Percentiles rank a stretch among this genome's conserved stretches.
These are phyloP conservation scores for Tribolium madens DNA, from an alignment of 1,140 invertebrate species.

Conservation along the genomic window DNA sequence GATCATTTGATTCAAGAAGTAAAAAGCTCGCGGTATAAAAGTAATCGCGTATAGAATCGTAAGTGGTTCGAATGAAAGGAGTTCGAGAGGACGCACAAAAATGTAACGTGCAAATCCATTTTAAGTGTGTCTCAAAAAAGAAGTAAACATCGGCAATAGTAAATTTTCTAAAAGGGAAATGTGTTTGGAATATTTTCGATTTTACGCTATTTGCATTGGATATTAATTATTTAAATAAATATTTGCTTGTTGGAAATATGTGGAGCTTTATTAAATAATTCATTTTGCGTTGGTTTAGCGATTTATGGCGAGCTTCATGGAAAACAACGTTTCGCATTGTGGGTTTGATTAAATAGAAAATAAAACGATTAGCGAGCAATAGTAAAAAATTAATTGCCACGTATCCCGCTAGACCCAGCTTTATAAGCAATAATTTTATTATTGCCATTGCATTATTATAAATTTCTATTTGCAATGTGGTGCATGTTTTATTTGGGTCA, in stretches of 20 bases:
- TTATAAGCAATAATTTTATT: constrained; percentile 11
- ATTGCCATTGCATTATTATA: constrained; percentile 1
- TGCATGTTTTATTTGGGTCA: no score
- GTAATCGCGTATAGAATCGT: constrained; percentile 30
- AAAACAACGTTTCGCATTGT: constrained; percentile 2
- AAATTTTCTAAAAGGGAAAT: not conserved
- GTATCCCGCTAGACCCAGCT: not conserved
- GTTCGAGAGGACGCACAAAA: constrained; percentile 13
- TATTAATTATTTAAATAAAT: constrained; percentile 34
- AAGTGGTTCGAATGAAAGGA: constrained; percentile 27
- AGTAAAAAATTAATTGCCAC: constrained; percentile 16
- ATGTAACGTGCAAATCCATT: constrained; percentile 35
- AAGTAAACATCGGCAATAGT: constrained; percentile 15
- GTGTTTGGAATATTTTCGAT: not conserved
- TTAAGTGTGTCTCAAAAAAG: constrained; percentile 18
- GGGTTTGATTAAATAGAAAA: constrained; percentile 28
- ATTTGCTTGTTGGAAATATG: constrained; percentile 16
- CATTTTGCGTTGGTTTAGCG: constrained; percentile 3
- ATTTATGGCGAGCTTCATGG: not conserved
- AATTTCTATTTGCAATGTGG: not conserved
- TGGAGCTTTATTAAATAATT: constrained; percentile 38
- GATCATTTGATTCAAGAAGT: constrained; percentile 35
- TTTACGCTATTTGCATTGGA: not conserved
- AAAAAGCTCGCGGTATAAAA: constrained; percentile 29
- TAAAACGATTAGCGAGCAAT: constrained; percentile 1